These are phyloP conservation scores for Corvus moneduloides DNA, from an alignment of 2,113 vertebrate genomes.

Conservation along the genomic window DNA sequence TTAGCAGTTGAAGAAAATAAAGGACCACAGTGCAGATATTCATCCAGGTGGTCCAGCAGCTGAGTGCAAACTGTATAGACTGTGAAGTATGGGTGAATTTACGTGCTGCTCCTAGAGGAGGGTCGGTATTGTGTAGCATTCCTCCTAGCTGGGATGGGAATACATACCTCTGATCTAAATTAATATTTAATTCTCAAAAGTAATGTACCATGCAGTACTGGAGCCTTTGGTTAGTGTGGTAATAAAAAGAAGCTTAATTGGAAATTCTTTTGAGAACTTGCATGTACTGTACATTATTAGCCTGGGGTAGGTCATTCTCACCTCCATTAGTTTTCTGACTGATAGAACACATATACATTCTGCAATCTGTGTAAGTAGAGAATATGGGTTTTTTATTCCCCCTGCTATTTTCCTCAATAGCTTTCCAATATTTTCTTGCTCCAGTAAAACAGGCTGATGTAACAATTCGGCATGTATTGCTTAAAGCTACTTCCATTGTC, in stretches of 20 bases:
- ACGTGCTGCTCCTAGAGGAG: not conserved
- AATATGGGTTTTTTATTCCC: not conserved
- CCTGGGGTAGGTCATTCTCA: constrained; percentile 19
- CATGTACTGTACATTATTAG: constrained; percentile 18
- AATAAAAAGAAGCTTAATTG: constrained; percentile 51
- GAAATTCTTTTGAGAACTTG: constrained; percentile 34
- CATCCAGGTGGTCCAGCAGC: not conserved
- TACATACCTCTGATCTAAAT: not conserved
- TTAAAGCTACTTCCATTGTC: constrained; percentile 26
- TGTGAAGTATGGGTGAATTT: not conserved
- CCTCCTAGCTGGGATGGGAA: not conserved
- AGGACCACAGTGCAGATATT: not conserved
- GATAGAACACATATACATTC: not conserved
- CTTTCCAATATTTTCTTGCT: not conserved
- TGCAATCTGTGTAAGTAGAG: not conserved
- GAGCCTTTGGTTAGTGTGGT: not conserved
- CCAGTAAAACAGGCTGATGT: not conserved
- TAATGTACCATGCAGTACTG: constrained; percentile 11
- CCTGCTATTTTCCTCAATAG: not conserved
- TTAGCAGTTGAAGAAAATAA: not conserved
- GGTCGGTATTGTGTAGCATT: not conserved
- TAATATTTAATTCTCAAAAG: constrained; percentile 17
- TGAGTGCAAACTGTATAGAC: not conserved
- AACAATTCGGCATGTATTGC: not conserved
- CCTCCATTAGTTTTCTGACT: constrained; percentile 16